phyloP scores from a whole-genome alignment of 2,797 vertebrate species.

The Acanthis flammea region DNA sequence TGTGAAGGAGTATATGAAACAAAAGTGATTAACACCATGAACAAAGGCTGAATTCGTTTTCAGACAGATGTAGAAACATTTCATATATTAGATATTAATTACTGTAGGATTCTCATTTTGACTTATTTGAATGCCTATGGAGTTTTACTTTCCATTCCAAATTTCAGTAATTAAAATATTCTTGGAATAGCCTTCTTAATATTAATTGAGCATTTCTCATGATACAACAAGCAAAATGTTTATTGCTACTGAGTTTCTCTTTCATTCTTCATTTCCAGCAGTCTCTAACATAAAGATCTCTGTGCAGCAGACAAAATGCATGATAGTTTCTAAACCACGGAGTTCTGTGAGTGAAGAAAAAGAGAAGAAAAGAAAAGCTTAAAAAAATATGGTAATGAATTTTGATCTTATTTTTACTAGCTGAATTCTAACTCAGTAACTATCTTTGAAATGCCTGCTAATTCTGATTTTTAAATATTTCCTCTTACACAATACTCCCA shows the following conservation, averaged over 20 bases:
- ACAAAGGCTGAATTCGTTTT: slow-evolving; percentile 12
- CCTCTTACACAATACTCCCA: background rate
- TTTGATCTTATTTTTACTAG: background rate
- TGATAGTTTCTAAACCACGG: background rate
- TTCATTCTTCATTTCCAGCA: background rate
- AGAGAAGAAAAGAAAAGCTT: background rate
- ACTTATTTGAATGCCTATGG: background rate
- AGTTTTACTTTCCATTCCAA: slow-evolving; percentile 29
- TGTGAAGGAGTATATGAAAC: background rate
- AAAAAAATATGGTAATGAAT: rapidly evolving
- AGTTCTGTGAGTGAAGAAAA: background rate
- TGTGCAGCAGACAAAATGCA: background rate
- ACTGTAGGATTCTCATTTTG: background rate
- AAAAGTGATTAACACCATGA: slow-evolving; percentile 32
- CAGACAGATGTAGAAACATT: slow-evolving; percentile 27
- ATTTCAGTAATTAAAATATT: slow-evolving; percentile 38
- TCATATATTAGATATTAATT: slow-evolving; percentile 5
- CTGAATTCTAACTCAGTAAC: background rate
- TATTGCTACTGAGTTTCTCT: background rate
- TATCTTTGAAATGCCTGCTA: background rate
- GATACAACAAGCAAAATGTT: slow-evolving; percentile 20
- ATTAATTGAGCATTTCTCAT: slow-evolving; percentile 24
- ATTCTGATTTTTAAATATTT: slow-evolving; percentile 7
- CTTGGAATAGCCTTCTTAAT: slow-evolving; percentile 5
- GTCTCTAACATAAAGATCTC: background rate